Evolutionary conservation across 1,140 invertebrate species (phyloP).

Genomic region (Trichonephila clavata): DNA sequence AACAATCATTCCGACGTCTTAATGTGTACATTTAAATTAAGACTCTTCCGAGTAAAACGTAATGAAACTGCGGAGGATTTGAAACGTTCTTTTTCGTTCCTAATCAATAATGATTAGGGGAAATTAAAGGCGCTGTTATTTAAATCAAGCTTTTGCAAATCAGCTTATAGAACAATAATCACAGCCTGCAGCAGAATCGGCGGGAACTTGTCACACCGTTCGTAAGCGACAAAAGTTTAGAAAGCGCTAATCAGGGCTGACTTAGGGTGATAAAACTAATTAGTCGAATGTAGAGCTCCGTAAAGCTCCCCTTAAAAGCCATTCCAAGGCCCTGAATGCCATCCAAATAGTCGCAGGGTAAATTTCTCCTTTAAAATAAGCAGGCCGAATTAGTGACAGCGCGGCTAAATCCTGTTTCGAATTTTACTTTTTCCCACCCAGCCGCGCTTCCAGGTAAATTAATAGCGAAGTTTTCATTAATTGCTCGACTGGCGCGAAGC

Average conservation of each 20-base stretch:
- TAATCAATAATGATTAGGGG: conserved; percentile 47
- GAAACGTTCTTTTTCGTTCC: neutral
- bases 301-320: conserved; percentile 25
- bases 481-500: neutral
- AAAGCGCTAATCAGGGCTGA: conserved; percentile 49
- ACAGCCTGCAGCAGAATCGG: neutral
- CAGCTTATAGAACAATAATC: conserved; percentile 66
- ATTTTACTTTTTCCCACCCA: neutral
- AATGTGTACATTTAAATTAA: neutral
- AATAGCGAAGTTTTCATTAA: neutral
- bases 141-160: conserved; percentile 43
- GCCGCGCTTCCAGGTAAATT: neutral
- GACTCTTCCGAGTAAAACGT: neutral
- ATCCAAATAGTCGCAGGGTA: neutral
- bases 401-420: neutral
- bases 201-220: neutral
- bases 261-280: conserved; percentile 67
- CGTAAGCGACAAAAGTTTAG: conserved; percentile 27
- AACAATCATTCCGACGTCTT: neutral
- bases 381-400: neutral
- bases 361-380: conserved; percentile 27
- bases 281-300: neutral
- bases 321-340: neutral
- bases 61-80: neutral
- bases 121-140: conserved; percentile 52